Evolutionary conservation across 37 sponge, comb jelly and placozoan species (phyloP).

Genomic region (Aplysina aerophoba): DNA sequence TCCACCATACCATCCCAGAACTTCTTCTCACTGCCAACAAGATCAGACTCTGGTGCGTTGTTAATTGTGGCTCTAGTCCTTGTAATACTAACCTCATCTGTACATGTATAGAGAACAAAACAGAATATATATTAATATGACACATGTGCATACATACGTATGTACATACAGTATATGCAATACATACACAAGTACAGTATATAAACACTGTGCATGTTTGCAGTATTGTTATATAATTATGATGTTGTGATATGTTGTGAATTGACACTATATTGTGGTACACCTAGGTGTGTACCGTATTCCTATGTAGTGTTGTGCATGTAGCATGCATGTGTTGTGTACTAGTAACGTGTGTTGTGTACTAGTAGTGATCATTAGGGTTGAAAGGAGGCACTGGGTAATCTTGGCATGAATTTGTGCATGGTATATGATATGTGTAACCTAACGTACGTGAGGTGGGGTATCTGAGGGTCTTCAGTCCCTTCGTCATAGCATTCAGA

Average conservation of each 20-base stretch:
- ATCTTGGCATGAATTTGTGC: background rate
- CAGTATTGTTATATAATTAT: background rate
- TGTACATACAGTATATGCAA: background rate
- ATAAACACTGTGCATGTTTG: background rate
- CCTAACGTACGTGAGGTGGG: slow-evolving; percentile 1
- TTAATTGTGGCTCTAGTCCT: slow-evolving; percentile 43
- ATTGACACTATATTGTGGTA: too few relatives aligned
- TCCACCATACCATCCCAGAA: slow-evolving; percentile 51
- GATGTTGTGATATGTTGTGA: too few relatives aligned
- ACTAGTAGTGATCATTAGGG: too few relatives aligned
- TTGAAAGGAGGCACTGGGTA: background rate
- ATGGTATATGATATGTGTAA: background rate
- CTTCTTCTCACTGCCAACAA: slow-evolving; percentile 20
- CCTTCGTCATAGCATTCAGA: background rate
- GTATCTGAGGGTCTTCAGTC: background rate
- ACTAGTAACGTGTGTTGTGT: too few relatives aligned
- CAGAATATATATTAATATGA: background rate
- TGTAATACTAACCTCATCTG: slow-evolving; percentile 55
- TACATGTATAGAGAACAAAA: background rate
- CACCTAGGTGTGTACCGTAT: too few relatives aligned
- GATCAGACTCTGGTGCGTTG: background rate
- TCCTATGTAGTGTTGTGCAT: too few relatives aligned
- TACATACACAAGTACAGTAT: background rate
- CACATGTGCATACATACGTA: background rate
- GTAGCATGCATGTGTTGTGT: too few relatives aligned